Base-by-base conservation (phyloP, 2,113 vertebrate species). In the Illadopsis cleaveri region DNA sequence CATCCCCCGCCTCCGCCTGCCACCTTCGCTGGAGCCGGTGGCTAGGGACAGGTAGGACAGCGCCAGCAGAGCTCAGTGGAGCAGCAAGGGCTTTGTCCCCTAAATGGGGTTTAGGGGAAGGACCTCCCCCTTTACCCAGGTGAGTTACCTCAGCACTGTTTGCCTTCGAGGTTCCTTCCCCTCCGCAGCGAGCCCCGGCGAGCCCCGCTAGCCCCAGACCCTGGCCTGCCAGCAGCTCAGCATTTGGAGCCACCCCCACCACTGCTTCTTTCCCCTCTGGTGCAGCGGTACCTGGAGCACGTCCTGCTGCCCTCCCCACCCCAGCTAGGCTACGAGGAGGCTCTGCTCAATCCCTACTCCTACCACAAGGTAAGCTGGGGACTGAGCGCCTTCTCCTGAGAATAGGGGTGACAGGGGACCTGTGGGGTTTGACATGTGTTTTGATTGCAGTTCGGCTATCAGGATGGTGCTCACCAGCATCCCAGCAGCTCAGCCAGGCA, bases 281-380 rank as follows among this genome's bases (percentile, higher is more conserved):
- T 98, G 65, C 98, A 98, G 48, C 97, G 98, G 38, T 99, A 99
- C 96, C 82, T 99, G 97, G 99, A 99, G 91, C 98, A 99, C 51
- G 97, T 99, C 93, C 98, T 99, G 58, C 97, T 99, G 68, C 33
- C 95, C 30, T 98, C 98, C 5, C 96, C 97, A 17, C 97, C 98
- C 53, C 97, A 99, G 54, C 97, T 98, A 61, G 94, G 96, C 60
- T 98, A 98, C 33, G 98, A 99, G 68, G 97, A 98, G 27, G 95
- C 98, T 44, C 96, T 99, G 37, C 94, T 99, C 86, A 98, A 99
- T 86, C 99, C 99, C 30, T 99, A 99, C 78, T 94, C 98, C 19
- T 99, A 99, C 95, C 98, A 98, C 84, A 99, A 99, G 98, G 99
- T 99, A 96, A 92, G 65, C 10, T 10, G 6, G 20, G 44, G 31